Evolutionary conservation across 2,797 vertebrate genomes (phyloP).

Genomic region (Dryobates pubescens): DNA sequence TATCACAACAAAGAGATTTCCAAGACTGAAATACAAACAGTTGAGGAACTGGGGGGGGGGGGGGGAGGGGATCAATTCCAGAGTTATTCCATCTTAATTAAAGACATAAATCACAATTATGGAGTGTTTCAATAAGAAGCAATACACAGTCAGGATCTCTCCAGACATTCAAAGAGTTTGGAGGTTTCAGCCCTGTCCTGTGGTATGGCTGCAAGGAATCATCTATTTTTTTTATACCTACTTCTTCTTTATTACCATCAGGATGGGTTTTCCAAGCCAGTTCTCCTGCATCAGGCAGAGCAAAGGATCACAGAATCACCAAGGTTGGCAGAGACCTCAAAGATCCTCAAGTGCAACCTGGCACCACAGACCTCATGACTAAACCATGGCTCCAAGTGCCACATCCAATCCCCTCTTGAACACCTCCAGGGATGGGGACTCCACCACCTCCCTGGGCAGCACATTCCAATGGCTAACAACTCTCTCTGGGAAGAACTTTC

Average conservation of each 20-base stretch:
- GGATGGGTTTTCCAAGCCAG: not conserved
- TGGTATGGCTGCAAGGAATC: not conserved
- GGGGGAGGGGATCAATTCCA: not conserved
- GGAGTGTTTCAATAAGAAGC: not conserved
- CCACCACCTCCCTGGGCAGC: too few relatives aligned
- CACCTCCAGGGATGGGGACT: too few relatives aligned
- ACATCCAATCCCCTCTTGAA: too few relatives aligned
- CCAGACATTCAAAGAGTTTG: not conserved
- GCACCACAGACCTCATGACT: too few relatives aligned
- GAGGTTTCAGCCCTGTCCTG: not conserved
- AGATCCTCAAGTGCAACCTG: too few relatives aligned
- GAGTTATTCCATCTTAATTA: not conserved
- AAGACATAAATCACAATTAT: not conserved
- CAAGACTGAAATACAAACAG: not conserved
- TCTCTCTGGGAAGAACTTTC: too few relatives aligned
- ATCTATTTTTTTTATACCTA: not conserved
- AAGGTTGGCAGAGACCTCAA: too few relatives aligned
- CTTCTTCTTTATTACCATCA: not conserved
- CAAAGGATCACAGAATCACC: too few relatives aligned
- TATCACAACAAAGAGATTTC: slow-evolving; percentile 19
- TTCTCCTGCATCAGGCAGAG: not conserved
- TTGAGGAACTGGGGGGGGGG: too few relatives aligned
- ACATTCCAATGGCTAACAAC: too few relatives aligned
- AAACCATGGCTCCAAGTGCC: too few relatives aligned
- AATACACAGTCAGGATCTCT: not conserved